These are phyloP conservation scores for Drosophila cognata DNA, from an alignment of 2,888 invertebrate genomes.

Conservation along the genomic window DNA sequence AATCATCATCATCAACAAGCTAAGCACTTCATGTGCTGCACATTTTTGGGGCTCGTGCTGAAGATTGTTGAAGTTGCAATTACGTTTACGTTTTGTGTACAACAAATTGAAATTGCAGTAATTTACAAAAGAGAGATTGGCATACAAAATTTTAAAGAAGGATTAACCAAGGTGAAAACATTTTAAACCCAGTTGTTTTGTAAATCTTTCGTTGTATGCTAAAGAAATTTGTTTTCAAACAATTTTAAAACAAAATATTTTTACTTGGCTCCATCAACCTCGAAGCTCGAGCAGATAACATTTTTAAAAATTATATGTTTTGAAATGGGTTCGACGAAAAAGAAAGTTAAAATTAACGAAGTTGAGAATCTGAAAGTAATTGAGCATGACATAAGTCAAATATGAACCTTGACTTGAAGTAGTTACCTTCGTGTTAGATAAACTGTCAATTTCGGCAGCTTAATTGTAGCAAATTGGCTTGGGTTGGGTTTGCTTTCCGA, in stretches of 20 bases:
- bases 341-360: background rate
- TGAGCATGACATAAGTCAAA: background rate
- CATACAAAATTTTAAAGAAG: conserved; percentile 1
- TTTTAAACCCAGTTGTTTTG: conserved; percentile 3
- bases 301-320: background rate
- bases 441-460: conserved; percentile 41
- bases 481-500: conserved; percentile 18
- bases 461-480: conserved; percentile 61
- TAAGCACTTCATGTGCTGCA: conserved; percentile 21
- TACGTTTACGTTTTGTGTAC: conserved; percentile 47
- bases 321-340: background rate
- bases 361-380: background rate
- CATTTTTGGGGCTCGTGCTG: conserved; percentile 15
- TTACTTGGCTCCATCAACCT: background rate
- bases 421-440: conserved; percentile 7
- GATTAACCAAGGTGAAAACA: conserved; percentile 14
- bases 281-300: background rate
- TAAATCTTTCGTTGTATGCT: background rate
- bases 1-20: conserved; percentile 56
- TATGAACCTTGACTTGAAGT: background rate
- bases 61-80: conserved; percentile 61
- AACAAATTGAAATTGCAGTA: conserved; percentile 58
- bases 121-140: conserved; percentile 4
- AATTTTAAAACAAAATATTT: background rate
- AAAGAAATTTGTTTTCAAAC: background rate